These are phyloP conservation scores for Uloborus plumipes DNA, from an alignment of 2,888 invertebrate species.

Conservation along the genomic window DNA sequence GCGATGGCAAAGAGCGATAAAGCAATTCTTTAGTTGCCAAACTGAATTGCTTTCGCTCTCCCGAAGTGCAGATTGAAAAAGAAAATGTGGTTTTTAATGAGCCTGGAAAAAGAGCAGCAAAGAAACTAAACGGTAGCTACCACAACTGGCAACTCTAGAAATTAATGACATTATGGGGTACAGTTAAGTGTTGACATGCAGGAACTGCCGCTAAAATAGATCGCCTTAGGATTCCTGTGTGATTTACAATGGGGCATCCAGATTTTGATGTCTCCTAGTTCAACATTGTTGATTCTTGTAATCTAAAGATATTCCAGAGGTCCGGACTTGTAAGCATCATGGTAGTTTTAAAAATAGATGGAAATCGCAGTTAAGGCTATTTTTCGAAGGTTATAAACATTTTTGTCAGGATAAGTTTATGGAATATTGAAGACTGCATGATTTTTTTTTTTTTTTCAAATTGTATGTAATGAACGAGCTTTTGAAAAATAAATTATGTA, in stretches of 20 bases:
- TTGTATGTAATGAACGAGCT: too few relatives aligned
- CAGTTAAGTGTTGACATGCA: conserved; percentile 51
- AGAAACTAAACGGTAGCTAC: conserved; percentile 27
- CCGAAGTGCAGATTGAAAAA: conserved; percentile 16
- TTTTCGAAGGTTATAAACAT: too few relatives aligned
- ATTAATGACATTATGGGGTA: conserved; percentile 37
- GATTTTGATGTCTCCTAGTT: too few relatives aligned
- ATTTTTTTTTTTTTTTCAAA: too few relatives aligned
- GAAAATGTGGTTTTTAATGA: conserved; percentile 19
- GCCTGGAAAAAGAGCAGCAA: conserved; percentile 24
- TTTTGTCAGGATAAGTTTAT: too few relatives aligned
- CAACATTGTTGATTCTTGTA: too few relatives aligned
- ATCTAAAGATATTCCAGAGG: too few relatives aligned
- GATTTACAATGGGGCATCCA: background rate
- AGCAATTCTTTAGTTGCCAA: conserved; percentile 50
- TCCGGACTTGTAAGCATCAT: too few relatives aligned
- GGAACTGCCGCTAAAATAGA: conserved; percentile 52
- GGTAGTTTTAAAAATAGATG: too few relatives aligned
- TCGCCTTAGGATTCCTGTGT: conserved; percentile 29
- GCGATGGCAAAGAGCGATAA: conserved; percentile 41
- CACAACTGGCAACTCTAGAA: conserved; percentile 42
- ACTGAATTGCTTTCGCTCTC: conserved; percentile 24
- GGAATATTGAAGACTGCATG: too few relatives aligned
- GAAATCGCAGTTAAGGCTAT: too few relatives aligned
- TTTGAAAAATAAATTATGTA: too few relatives aligned